Percentiles rank a stretch among this genome's conserved stretches.
These are phyloP conservation scores for Sturnus vulgaris DNA, from an alignment of 2,113 vertebrate species.

Conservation along the genomic window DNA sequence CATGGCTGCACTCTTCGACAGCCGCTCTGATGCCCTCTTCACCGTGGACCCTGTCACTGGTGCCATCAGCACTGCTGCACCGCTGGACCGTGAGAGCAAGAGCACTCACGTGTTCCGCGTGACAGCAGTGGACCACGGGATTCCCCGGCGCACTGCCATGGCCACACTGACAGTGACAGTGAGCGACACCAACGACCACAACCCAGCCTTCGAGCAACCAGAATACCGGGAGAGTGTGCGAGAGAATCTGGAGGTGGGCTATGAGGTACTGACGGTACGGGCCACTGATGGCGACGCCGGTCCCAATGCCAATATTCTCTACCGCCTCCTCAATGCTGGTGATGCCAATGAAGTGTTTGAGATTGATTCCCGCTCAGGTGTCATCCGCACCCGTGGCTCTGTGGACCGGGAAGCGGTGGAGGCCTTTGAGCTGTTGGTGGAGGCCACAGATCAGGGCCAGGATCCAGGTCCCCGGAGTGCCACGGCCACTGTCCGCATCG, in stretches of 20 bases:
- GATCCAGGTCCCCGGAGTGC: slow-evolving; percentile 87
- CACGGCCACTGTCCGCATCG: slow-evolving; percentile 83
- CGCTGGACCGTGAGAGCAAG: slow-evolving; percentile 89
- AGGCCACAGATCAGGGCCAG: slow-evolving; percentile 89
- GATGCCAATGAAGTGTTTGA: slow-evolving; percentile 83
- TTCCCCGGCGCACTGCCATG: slow-evolving; percentile 85
- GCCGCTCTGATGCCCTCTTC: slow-evolving; percentile 88
- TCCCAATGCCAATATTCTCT: slow-evolving; percentile 90
- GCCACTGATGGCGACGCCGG: slow-evolving; percentile 89
- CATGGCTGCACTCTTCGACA: slow-evolving; percentile 93
- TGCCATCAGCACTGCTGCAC: slow-evolving; percentile 79
- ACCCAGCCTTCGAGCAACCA: slow-evolving; percentile 88
- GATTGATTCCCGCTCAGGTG: slow-evolving; percentile 88
- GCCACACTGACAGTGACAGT: slow-evolving; percentile 88
- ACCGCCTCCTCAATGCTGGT: slow-evolving; percentile 82
- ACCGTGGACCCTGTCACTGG: slow-evolving; percentile 79
- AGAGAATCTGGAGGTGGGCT: slow-evolving; percentile 95
- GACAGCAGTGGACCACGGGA: slow-evolving; percentile 82
- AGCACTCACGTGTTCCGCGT: slow-evolving; percentile 91
- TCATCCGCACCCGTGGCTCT: slow-evolving; percentile 86
- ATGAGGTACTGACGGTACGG: slow-evolving; percentile 91
- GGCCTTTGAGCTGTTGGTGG: slow-evolving; percentile 84
- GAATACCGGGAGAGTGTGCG: slow-evolving; percentile 92
- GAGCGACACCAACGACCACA: slow-evolving; percentile 87
- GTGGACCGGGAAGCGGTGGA: slow-evolving; percentile 89